phyloP scores from a whole-genome alignment of 2,888 invertebrate genomes.

The Oxytorus armatus region DNA sequence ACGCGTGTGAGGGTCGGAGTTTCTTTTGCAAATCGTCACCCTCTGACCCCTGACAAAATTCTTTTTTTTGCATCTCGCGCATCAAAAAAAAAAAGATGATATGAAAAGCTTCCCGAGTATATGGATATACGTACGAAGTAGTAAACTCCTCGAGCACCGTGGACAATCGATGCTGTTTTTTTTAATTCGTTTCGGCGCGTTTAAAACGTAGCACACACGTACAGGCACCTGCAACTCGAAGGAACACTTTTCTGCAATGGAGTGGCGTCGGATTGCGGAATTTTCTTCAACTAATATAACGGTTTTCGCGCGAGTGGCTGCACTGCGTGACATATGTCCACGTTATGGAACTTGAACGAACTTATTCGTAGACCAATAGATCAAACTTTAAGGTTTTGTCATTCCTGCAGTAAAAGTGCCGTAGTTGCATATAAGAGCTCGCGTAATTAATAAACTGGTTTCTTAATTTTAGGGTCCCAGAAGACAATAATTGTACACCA shows the following conservation, averaged over 20 bases:
- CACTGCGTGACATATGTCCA: no score
- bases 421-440: no score
- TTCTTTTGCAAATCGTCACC: conserved; percentile 59
- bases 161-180: conserved; percentile 43
- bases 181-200: conserved; percentile 7
- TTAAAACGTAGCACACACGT: not conserved
- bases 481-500: no score
- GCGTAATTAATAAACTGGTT: no score
- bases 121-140: not conserved
- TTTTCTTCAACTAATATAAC: conserved; percentile 49
- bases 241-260: not conserved
- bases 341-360: no score
- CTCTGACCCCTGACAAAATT: conserved; percentile 50
- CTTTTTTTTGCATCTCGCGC: no score
- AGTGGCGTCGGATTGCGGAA: conserved; percentile 19
- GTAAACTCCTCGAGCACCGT: conserved; percentile 1
- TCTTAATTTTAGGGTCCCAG: no score
- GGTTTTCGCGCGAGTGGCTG: no score
- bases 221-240: not conserved
- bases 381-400: no score
- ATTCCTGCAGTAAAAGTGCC: no score
- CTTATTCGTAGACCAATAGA: no score
- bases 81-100: not conserved
- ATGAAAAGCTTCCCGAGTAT: not conserved
- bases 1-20: conserved; percentile 52